Base-by-base conservation (phyloP, 2,797 vertebrate species). In the Oryzias sinensis region DNA sequence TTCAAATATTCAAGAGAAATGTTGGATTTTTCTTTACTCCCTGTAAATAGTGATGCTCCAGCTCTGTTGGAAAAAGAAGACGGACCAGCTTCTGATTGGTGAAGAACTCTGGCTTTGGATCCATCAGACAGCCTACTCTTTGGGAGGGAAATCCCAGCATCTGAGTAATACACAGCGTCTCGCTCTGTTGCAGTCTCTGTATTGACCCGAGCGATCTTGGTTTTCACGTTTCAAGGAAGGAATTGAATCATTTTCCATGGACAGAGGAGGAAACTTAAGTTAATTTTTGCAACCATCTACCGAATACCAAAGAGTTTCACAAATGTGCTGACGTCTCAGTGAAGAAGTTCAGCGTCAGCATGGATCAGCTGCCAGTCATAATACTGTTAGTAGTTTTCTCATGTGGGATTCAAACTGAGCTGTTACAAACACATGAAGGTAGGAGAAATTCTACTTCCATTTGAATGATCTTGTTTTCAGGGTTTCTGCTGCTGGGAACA, bases 381-480 rank as follows among this genome's bases (percentile, higher is more conserved):
- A 58, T 83, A 13, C 27, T 89, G 27, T 79, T 73, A 61, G 40
- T 85, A 50, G 58, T 74, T 33, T 62, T 89, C 33, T 54, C 62
- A 3, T 82, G 82, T 70, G 64, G 56, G 52, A 59, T 83, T 2
- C 79, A 65, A 22, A 56, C 72, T 24, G 55, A 74, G 27, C 62
- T 57, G 53, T 42, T 70, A 9, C 90, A 90, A 80, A 82, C 83
- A 4, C 88, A 91, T 48, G 89, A 91, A 88, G 91, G 92, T 93
- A 83, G 18, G 84, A 49, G 14, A 1, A 14, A 22, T 41, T 14
- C 6, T 20, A 22, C 17, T 45, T 45, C 17, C 20, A 13, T 7
- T 4, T 46, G 17, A 43, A 7, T 43, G n/a, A 43, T 5, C 43
- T 14, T 14, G 42, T n/a, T 44, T n/a, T 6, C 16, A n/a, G 14